Conservation (phyloP, 64 coral and sea anemone species). For the Actinia tenebrosa region DNA sequence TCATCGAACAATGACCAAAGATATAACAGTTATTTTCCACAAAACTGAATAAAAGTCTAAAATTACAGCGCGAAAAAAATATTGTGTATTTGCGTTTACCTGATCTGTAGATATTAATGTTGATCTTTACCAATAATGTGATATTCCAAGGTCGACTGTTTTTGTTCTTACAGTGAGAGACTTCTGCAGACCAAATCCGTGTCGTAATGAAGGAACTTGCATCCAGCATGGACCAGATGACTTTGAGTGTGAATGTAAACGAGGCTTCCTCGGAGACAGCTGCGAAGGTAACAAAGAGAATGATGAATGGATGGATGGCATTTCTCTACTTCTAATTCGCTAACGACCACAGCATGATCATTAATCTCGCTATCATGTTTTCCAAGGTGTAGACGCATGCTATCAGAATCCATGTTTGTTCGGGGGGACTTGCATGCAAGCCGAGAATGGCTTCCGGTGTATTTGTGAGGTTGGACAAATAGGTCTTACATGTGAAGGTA, state of each 20-base stretch:
- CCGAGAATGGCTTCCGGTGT: constrained; percentile 51
- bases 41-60: no score
- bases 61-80: no score
- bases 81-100: no score
- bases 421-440: constrained; percentile 48
- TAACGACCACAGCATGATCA: no score
- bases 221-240: constrained; percentile 19
- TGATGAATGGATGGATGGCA: not conserved
- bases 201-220: constrained; percentile 51
- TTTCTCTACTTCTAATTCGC: no score
- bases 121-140: no score
- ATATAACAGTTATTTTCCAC: no score
- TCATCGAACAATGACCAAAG: no score
- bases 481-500: constrained; percentile 72
- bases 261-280: constrained; percentile 50
- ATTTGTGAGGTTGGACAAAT: constrained; percentile 40
- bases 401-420: constrained; percentile 61
- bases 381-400: constrained; percentile 53
- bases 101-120: no score
- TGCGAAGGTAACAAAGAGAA: constrained; percentile 48
- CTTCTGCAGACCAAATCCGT: constrained; percentile 70
- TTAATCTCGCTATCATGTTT: not conserved
- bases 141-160: not conserved
- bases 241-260: constrained; percentile 57
- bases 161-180: constrained; percentile 42